These are phyloP conservation scores for Eriocheir sinensis DNA, from an alignment of 1,140 invertebrate species.

Conservation along the genomic window DNA sequence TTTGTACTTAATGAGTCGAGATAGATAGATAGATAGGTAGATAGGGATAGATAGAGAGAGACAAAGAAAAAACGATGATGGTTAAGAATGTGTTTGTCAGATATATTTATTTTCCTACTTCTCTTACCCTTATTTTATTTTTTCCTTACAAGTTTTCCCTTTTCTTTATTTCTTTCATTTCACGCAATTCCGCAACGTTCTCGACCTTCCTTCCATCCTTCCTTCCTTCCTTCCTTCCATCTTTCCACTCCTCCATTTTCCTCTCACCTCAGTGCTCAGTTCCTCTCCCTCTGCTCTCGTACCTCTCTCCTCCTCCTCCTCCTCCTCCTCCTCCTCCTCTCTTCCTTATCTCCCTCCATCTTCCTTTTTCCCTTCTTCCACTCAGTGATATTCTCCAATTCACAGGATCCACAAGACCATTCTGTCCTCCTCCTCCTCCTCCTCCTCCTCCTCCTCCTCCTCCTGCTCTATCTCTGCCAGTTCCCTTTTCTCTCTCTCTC, in stretches of 20 bases:
- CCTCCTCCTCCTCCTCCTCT: neutral
- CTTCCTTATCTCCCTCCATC: neutral
- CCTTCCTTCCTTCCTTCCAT: neutral
- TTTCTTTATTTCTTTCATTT: neutral
- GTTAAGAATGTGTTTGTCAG: too few relatives aligned
- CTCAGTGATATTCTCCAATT: neutral
- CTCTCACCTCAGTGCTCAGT: too few relatives aligned
- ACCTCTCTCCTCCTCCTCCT: neutral
- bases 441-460: neutral
- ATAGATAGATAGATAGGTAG: too few relatives aligned
- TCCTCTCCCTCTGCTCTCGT: neutral
- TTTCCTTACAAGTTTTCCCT: neutral
- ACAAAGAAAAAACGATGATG: too few relatives aligned
- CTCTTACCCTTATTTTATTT: neutral
- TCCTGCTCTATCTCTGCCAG: neutral
- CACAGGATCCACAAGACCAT: neutral
- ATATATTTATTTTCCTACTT: too few relatives aligned
- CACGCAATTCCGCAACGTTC: too few relatives aligned
- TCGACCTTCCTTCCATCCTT: neutral
- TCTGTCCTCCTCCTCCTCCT: neutral
- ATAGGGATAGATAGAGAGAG: neutral
- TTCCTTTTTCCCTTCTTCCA: neutral
- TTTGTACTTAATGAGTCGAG: too few relatives aligned
- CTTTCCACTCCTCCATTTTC: constrained; percentile 32
- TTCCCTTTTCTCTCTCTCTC: neutral